Conservation (phyloP, 1,140 invertebrate genomes). For the Manduca sexta region DNA sequence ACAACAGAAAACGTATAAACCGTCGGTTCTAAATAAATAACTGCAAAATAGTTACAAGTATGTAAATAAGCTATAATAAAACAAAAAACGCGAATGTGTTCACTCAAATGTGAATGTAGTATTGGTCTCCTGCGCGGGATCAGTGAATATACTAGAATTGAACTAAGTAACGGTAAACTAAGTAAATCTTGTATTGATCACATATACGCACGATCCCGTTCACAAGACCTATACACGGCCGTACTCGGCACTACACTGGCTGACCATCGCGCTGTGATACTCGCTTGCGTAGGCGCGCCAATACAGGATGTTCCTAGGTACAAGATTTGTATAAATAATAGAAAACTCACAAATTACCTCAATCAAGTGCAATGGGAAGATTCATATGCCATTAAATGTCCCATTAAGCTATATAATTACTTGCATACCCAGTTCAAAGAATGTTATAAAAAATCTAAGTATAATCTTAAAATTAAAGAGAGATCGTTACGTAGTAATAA, state of each 20-base stretch:
- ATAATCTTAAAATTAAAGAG: no score
- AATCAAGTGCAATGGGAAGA: neutral
- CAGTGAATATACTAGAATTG: constrained; percentile 14
- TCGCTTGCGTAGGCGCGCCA: neutral
- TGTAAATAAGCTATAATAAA: no score
- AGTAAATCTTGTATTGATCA: constrained; percentile 22
- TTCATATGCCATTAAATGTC: neutral
- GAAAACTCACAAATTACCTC: neutral
- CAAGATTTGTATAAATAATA: neutral
- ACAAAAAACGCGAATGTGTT: no score
- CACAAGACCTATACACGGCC: constrained; percentile 16
- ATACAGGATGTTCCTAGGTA: neutral
- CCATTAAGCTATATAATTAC: neutral
- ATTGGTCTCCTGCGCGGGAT: constrained; percentile 19
- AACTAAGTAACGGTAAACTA: constrained; percentile 12
- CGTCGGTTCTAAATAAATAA: no score
- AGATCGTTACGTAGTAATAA: no score
- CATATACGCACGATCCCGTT: constrained; percentile 14
- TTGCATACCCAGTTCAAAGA: no score
- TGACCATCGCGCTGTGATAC: neutral
- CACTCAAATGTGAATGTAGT: no score
- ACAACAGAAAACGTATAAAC: no score
- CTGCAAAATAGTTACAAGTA: no score
- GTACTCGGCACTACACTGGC: constrained; percentile 12
- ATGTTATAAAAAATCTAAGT: no score